Base-by-base conservation (phyloP, 2,113 vertebrate species). In the Tonatia bakeri region DNA sequence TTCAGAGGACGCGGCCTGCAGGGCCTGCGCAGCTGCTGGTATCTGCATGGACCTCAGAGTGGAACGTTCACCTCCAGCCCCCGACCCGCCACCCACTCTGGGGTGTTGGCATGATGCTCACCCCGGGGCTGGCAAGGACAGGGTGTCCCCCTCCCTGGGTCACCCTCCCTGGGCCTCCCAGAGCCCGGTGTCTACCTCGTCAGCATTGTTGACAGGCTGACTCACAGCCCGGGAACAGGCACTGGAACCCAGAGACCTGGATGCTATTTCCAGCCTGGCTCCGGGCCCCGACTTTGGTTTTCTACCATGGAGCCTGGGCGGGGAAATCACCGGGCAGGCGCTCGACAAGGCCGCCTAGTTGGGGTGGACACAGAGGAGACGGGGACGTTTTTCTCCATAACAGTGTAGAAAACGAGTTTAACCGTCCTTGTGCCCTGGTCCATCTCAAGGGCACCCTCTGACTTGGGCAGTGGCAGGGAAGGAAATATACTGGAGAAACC, bases 251-350 rank as follows among this genome's bases (percentile, higher is more conserved):
- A 94, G 94, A 86, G 83, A 93, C 83, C 75, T 17, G 86, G 36
- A 59, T 65, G 77, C 47, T 90, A 26, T 96, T 96, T 96, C 85
- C 54, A 69, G 86, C 88, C 86, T 88, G 91, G 89, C 91, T 20
- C 3, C 31, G 36, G 36, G 43, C 54, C 64, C 17, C 7, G 45
- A 33, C 38, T 87, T 52, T 36, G 54, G 52, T 69, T 84, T 96
- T 56, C 38, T 87, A 77, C 26, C 56, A 33, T 24, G 75, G 94
- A 87, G 16, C 38, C 83, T 15, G 38, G 22, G 36, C 22, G 33
- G 88, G 89, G 84, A 89, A 87, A 56, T 67, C 54, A 6, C 0
- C 28, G 43, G 61, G 56, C 50, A 1, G 26, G 28, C 28, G 22
- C 79, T 76, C 28, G 28, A 15, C 7, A 1, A 64, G 80, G 36